Conservation (phyloP, 2,797 vertebrate species). For the Mareca penelope region DNA sequence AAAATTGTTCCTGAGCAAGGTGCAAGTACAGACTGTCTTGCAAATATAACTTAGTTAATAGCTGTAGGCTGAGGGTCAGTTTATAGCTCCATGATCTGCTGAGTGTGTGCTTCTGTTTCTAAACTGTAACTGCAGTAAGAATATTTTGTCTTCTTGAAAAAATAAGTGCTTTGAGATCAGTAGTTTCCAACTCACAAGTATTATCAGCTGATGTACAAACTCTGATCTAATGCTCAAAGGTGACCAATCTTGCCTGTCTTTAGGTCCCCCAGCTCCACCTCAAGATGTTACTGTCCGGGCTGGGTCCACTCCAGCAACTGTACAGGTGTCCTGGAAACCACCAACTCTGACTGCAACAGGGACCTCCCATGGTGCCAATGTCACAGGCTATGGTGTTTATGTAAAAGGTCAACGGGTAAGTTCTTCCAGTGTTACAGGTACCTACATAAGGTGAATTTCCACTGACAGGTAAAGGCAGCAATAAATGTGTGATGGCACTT, state of each 20-base stretch:
- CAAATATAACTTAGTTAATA: background rate
- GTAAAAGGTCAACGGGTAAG: constrained; percentile 94
- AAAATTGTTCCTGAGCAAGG: background rate
- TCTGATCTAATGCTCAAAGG: background rate
- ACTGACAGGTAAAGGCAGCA: background rate
- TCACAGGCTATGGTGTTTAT: constrained; percentile 94
- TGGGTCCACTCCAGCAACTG: constrained; percentile 81
- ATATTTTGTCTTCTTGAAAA: background rate
- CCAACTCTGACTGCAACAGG: constrained; percentile 87
- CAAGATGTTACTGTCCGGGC: constrained; percentile 90
- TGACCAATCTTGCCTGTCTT: background rate
- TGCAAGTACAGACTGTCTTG: background rate
- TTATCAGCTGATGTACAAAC: background rate
- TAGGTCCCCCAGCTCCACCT: constrained; percentile 93
- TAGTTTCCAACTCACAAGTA: background rate
- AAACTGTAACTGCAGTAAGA: background rate
- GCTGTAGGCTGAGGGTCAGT: background rate
- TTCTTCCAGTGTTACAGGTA: background rate
- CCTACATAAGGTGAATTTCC: background rate
- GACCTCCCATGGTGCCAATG: constrained; percentile 92
- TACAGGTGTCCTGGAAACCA: constrained; percentile 93
- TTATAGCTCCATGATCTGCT: background rate
- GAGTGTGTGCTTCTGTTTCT: background rate
- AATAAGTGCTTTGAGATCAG: background rate
- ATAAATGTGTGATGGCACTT: background rate